These are phyloP conservation scores for Drosophila kikkawai DNA, from an alignment of 1,140 invertebrate species.

Conservation along the genomic window DNA sequence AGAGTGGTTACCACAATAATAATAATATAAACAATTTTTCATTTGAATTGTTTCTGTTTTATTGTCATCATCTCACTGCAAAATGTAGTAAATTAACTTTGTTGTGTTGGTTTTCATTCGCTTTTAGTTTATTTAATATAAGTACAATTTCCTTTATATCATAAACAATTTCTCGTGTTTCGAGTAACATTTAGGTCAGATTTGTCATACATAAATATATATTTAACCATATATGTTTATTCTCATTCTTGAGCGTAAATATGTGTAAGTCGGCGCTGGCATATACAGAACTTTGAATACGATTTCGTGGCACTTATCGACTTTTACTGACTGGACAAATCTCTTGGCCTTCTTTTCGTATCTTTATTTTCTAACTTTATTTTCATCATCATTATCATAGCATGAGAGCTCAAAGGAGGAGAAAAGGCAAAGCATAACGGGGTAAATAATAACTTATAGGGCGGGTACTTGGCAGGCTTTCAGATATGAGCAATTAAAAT, in stretches of 20 bases:
- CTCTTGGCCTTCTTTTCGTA: slow-evolving; percentile 23
- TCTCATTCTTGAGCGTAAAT: slow-evolving; percentile 23
- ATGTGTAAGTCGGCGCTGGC: slow-evolving; percentile 22
- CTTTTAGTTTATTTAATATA: slow-evolving; percentile 64
- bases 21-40: slow-evolving; percentile 56
- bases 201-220: slow-evolving; percentile 25
- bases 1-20: slow-evolving; percentile 39
- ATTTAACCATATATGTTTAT: slow-evolving; percentile 20
- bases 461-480: slow-evolving; percentile 1
- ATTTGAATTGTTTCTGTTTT: slow-evolving; percentile 54
- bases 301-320: slow-evolving; percentile 57
- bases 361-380: slow-evolving; percentile 15
- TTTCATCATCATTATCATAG: slow-evolving; percentile 67
- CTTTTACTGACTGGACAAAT: slow-evolving; percentile 53
- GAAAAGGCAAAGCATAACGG: slow-evolving; percentile 41
- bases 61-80: slow-evolving; percentile 74
- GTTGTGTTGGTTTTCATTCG: slow-evolving; percentile 53
- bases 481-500: slow-evolving; percentile 37
- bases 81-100: slow-evolving; percentile 70
- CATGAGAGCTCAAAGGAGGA: slow-evolving; percentile 30
- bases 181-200: slow-evolving; percentile 44
- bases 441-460: slow-evolving; percentile 37
- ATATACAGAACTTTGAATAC: slow-evolving; percentile 83
- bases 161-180: slow-evolving; percentile 30
- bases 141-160: slow-evolving; percentile 57